Evolutionary conservation across 2,888 invertebrate species (phyloP).

Genomic region (Caenorhabditis afra): DNA sequence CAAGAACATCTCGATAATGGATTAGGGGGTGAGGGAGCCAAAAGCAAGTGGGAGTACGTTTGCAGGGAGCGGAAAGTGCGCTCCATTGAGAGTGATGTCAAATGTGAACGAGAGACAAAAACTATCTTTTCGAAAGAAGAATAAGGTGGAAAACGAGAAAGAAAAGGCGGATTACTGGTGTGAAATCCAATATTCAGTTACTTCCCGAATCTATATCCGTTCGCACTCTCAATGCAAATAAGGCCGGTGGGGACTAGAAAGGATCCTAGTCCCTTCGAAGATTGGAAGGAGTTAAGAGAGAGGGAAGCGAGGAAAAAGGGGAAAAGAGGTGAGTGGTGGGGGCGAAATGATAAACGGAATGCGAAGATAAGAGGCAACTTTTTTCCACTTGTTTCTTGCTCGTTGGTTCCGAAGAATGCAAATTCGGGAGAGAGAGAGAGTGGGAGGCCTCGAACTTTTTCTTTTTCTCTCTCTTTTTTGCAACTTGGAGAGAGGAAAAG

Average conservation of each 20-base stretch:
- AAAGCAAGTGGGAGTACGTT: neutral
- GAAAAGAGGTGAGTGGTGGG: too few relatives aligned
- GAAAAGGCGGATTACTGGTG: conserved; percentile 30
- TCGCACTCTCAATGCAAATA: conserved; percentile 35
- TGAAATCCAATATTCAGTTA: conserved; percentile 46
- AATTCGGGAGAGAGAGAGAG: conserved; percentile 34
- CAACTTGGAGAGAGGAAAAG: conserved; percentile 6
- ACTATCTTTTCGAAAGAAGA: conserved; percentile 1
- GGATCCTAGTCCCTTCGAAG: too few relatives aligned
- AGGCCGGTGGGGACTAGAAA: neutral
- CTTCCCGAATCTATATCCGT: conserved; percentile 38
- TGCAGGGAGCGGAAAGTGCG: neutral
- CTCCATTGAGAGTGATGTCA: conserved; percentile 9
- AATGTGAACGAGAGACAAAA: neutral
- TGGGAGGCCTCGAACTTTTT: conserved; percentile 4
- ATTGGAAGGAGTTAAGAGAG: too few relatives aligned
- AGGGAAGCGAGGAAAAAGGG: too few relatives aligned
- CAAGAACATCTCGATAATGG: conserved; percentile 30
- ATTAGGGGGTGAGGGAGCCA: conserved; percentile 22
- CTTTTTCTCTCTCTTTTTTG: conserved; percentile 2
- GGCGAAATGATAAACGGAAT: neutral
- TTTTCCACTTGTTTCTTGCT: conserved; percentile 29
- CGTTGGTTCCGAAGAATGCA: conserved; percentile 46
- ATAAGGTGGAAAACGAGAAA: neutral
- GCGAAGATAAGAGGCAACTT: conserved; percentile 22